These are phyloP conservation scores for Xylota sylvarum DNA, from an alignment of 2,888 invertebrate species.

Conservation along the genomic window DNA sequence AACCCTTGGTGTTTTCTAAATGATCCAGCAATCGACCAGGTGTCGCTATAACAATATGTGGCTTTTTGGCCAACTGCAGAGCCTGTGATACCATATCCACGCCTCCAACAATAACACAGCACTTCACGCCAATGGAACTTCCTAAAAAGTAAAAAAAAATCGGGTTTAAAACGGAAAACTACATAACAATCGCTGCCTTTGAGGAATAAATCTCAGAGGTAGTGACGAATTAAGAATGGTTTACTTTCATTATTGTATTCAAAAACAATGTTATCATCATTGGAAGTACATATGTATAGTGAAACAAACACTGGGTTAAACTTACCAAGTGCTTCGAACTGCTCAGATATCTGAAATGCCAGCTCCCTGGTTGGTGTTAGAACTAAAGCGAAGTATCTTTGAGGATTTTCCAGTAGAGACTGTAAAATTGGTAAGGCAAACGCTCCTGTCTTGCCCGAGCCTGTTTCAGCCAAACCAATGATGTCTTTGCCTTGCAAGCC, in stretches of 20 bases:
- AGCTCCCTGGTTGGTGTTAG: conserved; percentile 98
- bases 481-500: conserved; percentile 93
- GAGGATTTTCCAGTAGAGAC: conserved; percentile 94
- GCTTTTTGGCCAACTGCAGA: conserved; percentile 95
- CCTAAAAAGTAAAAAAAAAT: conserved; percentile 85
- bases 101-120: conserved; percentile 98
- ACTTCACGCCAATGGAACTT: conserved; percentile 96
- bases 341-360: conserved; percentile 99
- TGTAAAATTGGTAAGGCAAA: conserved; percentile 99
- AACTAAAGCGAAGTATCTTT: conserved; percentile 96
- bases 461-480: conserved; percentile 90
- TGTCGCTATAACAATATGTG: conserved; percentile 98
- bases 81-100: conserved; percentile 99
- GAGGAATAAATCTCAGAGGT: conserved; percentile 81
- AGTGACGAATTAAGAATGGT: conserved; percentile 82
- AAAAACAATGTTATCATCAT: conserved; percentile 81
- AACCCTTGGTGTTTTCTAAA: conserved; percentile 99
- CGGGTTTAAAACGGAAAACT: background rate
- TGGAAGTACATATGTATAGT: conserved; percentile 36
- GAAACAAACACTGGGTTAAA: conserved; percentile 8
- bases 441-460: conserved; percentile 96
- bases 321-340: conserved; percentile 97
- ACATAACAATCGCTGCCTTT: background rate
- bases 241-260: conserved; percentile 80
- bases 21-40: conserved; percentile 98